A percentile compares a stretch with the other conserved stretches of the same genome.
Evolutionary conservation across 2,113 vertebrate species (phyloP).

Genomic region (Eretmochelys imbricata): DNA sequence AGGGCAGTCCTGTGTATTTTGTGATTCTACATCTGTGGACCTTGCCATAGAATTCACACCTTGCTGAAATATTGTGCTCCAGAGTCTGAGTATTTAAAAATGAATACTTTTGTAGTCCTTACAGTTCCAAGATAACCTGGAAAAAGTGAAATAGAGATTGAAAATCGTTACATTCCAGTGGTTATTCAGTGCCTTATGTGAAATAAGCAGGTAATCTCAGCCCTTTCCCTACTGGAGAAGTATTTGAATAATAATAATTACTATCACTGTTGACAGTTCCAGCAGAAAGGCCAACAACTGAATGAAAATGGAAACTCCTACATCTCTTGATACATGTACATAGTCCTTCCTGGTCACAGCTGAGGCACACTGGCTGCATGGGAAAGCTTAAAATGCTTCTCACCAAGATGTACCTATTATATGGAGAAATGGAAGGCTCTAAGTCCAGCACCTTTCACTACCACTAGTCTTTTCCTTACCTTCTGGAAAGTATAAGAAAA

Average conservation of each 20-base stretch:
- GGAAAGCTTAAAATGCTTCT: slow-evolving; percentile 40
- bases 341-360: slow-evolving; percentile 38
- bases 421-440: slow-evolving; percentile 40
- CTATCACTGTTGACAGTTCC: neutral
- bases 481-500: slow-evolving; percentile 41
- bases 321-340: neutral
- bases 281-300: neutral
- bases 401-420: slow-evolving; percentile 46
- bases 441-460: slow-evolving; percentile 49
- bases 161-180: neutral
- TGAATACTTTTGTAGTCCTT: neutral
- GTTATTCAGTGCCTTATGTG: neutral
- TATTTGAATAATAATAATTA: slow-evolving; percentile 23
- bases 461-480: slow-evolving; percentile 47
- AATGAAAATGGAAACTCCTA: slow-evolving; percentile 9
- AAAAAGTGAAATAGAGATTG: neutral
- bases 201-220: slow-evolving; percentile 5
- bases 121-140: neutral
- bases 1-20: neutral
- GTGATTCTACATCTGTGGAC: neutral
- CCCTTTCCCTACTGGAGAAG: slow-evolving; percentile 22
- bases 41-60: neutral
- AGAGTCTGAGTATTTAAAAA: neutral
- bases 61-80: neutral
- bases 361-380: slow-evolving; percentile 5